Evolutionary conservation across 2,797 vertebrate species (phyloP), one percentile per base, ranked within the genome.

Genomic region (Gobio occitaniae): DNA sequence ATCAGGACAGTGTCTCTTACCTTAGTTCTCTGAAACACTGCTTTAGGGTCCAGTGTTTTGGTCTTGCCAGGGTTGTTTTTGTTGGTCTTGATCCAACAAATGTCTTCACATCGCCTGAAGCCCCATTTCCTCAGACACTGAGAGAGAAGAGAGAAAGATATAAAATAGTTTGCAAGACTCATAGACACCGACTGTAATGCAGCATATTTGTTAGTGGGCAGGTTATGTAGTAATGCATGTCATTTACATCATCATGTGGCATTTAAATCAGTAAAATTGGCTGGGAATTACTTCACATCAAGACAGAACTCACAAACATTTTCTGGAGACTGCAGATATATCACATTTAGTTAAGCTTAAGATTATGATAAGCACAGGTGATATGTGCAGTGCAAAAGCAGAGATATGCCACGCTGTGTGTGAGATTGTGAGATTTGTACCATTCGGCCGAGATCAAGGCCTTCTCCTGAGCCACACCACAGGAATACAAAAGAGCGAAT

Each of bases 11-110:
- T 32, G 15, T 32, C 6, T 72, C 25, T 76, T 95, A 99, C 98
- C 96, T 99, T 99, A 80, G 98, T 99, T 92, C 98, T 96, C 82
- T 99, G 98, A 90, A 99, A 99, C 83, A 99, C 98, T 61, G 98
- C 98, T 92, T 99, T 99, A 47, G 98, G 98, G 87, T 99, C 98
- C 44, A 99, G 92, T 3, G 98, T 97, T 92, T 99, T 99, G 7
- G 98, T 99, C 91, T 99, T 99, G 7, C 97, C 98, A 36, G 98
- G 98, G 89, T 99, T 99, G 89, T 98, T 97, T 94, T 99, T 99
- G 91, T 99, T 99, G 3, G 98, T 99, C 93, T 99, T 99, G 93
- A 99, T 99, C 98, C 98, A 99, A 89, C 98, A 99, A 88, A 99
- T 99, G 88, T 99, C 98, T 92, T 99, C 98, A 87, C 97, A 99